phyloP scores from a whole-genome alignment of 2,113 vertebrate genomes.

The Pseudopodoces humilis region DNA sequence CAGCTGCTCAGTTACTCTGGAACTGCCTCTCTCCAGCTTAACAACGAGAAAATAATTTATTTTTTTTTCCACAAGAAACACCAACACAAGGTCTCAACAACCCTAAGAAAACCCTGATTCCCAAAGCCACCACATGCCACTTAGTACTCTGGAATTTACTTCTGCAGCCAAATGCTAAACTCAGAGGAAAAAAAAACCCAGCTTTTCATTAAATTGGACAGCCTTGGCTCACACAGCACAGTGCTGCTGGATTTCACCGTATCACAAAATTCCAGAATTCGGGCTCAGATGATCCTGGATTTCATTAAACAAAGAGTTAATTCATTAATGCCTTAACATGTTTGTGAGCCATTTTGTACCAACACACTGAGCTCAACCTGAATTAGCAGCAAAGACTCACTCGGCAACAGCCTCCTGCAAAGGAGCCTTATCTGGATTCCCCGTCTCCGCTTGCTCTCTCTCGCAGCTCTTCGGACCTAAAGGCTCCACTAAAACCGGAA shows the following conservation, averaged over 20 bases:
- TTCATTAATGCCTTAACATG: neutral
- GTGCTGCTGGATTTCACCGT: neutral
- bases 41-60: neutral
- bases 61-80: neutral
- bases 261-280: neutral
- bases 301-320: neutral
- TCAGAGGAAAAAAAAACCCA: fast-evolving
- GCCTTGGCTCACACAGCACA: neutral
- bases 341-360: conserved; percentile 29
- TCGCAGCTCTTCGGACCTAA: neutral
- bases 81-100: neutral
- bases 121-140: neutral
- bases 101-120: neutral
- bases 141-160: neutral
- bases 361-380: neutral
- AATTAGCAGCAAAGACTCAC: neutral
- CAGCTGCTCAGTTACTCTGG: neutral
- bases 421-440: neutral
- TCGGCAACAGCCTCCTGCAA: neutral
- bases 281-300: neutral
- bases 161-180: neutral
- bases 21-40: neutral
- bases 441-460: neutral
- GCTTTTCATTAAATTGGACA: neutral
- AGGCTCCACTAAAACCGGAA: neutral